A percentile compares a stretch with the other conserved stretches of the same genome.
phyloP scores from a whole-genome alignment of 2,113 vertebrate species.

The Spheniscus mendiculus region DNA sequence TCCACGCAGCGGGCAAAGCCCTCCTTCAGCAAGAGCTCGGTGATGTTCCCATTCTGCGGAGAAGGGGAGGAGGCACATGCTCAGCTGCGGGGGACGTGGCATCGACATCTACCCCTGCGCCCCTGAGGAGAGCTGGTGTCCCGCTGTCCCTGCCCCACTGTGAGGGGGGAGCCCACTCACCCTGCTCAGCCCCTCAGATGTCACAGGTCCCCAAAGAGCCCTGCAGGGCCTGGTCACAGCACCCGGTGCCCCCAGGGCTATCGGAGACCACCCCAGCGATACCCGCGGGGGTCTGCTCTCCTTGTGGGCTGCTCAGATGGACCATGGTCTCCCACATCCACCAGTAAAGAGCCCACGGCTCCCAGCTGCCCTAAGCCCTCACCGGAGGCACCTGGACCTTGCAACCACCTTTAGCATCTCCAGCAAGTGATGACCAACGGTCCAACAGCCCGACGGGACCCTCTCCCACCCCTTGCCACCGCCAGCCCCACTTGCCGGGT shows the following conservation, averaged over 20 bases:
- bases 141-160: not conserved
- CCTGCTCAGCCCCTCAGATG: accelerated
- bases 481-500: constrained; percentile 79
- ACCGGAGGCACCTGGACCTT: accelerated
- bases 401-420: accelerated
- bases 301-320: too few species aligned
- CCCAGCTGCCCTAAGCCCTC: not conserved
- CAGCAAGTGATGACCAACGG: not conserved
- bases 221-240: not conserved
- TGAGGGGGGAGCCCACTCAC: accelerated
- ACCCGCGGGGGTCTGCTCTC: accelerated
- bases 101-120: accelerated
- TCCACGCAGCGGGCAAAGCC: constrained; percentile 97
- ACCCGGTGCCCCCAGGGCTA: not conserved
- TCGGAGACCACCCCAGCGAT: not conserved
- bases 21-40: constrained; percentile 92
- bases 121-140: not conserved
- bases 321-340: accelerated
- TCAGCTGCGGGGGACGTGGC: not conserved
- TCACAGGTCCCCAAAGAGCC: not conserved
- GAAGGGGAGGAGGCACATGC: accelerated
- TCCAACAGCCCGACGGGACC: accelerated
- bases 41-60: constrained; percentile 94
- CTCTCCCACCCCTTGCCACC: accelerated
- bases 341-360: accelerated